phyloP scores from a whole-genome alignment of 1,140 invertebrate species.

The Atta texana region DNA sequence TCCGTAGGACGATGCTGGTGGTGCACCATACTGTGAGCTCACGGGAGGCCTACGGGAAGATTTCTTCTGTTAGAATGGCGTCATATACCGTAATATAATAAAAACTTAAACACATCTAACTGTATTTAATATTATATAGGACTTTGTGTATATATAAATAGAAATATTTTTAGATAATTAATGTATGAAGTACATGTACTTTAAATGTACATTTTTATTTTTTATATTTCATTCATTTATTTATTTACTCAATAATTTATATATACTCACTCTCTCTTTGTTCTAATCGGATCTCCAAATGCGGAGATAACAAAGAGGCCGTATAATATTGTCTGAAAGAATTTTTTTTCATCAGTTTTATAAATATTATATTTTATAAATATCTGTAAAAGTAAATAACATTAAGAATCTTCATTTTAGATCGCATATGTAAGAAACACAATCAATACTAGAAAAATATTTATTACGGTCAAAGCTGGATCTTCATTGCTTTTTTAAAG shows the following conservation, averaged over 20 bases:
- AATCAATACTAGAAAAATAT: too few species aligned
- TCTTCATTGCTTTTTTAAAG: too few species aligned
- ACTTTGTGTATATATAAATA: background rate
- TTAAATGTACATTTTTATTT: background rate
- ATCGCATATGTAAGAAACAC: too few species aligned
- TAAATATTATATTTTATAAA: too few species aligned
- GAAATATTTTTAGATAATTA: constrained; percentile 13
- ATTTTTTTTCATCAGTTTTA: constrained; percentile 35
- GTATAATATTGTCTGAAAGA: constrained; percentile 84
- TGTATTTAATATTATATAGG: background rate
- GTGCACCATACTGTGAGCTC: constrained; percentile 63
- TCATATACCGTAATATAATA: background rate
- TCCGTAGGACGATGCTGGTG: constrained; percentile 70
- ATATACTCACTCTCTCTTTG: constrained; percentile 84
- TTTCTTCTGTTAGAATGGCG: background rate
- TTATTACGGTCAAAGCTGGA: too few species aligned
- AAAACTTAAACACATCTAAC: background rate
- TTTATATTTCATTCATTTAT: background rate
- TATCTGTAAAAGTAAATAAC: background rate
- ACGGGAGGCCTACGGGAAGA: constrained; percentile 57
- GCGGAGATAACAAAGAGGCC: constrained; percentile 81
- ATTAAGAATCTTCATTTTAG: too few species aligned
- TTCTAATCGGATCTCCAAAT: constrained; percentile 81
- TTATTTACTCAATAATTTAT: background rate
- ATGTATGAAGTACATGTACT: background rate